Evolutionary conservation across 1,140 invertebrate genomes (phyloP).

Genomic region (Drosophila saltans): DNA sequence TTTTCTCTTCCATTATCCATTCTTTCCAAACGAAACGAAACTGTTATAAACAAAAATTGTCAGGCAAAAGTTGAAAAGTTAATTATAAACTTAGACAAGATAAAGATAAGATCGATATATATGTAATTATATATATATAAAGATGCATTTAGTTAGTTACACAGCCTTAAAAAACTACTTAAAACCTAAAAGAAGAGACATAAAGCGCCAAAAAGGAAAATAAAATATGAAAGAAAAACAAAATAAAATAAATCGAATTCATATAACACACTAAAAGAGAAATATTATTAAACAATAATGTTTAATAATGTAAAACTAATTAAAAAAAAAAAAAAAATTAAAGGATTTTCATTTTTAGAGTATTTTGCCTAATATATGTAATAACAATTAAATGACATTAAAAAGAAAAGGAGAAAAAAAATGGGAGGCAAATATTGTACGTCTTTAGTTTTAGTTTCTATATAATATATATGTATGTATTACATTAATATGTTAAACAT

Average conservation of each 20-base stretch:
- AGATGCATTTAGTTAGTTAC: constrained; percentile 64
- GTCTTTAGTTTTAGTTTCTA: constrained; percentile 61
- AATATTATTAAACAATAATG: constrained; percentile 20
- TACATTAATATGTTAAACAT: constrained; percentile 63
- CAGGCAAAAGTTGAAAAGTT: constrained; percentile 52
- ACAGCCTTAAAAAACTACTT: constrained; percentile 80
- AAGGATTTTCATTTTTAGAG: constrained; percentile 37
- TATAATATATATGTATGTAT: constrained; percentile 40
- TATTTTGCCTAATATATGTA: constrained; percentile 42
- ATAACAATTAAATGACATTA: constrained; percentile 49
- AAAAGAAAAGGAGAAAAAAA: constrained; percentile 20
- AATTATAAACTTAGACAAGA: constrained; percentile 34
- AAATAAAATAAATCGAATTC: constrained; percentile 22
- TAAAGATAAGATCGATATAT: constrained; percentile 52
- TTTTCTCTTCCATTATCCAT: not conserved
- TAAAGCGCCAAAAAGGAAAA: constrained; percentile 39
- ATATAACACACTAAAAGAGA: constrained; percentile 35
- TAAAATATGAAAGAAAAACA: constrained; percentile 28
- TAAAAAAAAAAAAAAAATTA: constrained; percentile 24
- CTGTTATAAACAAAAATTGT: constrained; percentile 70
- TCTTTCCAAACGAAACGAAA: constrained; percentile 13
- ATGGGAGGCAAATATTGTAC: constrained; percentile 37
- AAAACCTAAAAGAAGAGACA: constrained; percentile 59
- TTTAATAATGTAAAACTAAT: constrained; percentile 21
- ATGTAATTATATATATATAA: constrained; percentile 27